Conservation (phyloP, 37 sponge, comb jelly and placozoan genomes). For the Oopsacas minuta region DNA sequence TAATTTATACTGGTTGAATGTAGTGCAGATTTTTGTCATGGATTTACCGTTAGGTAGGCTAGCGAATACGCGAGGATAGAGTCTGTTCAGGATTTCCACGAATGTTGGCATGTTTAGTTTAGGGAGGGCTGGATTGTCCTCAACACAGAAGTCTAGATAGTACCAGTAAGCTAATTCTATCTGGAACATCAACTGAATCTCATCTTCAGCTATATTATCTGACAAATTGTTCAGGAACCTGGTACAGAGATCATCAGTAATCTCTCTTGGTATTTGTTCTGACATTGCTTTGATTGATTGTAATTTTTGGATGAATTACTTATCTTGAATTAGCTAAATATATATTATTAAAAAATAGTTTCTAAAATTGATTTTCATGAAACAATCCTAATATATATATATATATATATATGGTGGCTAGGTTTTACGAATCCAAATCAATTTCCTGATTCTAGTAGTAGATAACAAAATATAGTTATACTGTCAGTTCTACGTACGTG, state of each 20-base stretch:
- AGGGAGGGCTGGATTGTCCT: background rate
- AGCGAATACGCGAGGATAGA: background rate
- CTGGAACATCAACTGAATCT: background rate
- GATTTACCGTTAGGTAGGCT: background rate
- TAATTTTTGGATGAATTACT: background rate
- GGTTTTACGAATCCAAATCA: no score
- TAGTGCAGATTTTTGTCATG: background rate
- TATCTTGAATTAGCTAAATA: no score
- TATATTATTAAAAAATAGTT: background rate
- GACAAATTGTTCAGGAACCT: background rate
- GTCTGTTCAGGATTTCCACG: background rate
- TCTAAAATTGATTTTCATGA: no score
- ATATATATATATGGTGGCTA: no score
- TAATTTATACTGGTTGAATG: background rate
- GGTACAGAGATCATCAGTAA: background rate
- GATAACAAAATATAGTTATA: no score
- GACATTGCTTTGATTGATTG: background rate
- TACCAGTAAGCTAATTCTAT: constrained; percentile 16
- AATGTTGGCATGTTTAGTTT: background rate
- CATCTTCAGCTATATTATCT: background rate
- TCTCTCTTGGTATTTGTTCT: background rate
- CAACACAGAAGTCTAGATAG: background rate
- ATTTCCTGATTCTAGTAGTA: no score
- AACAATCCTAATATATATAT: no score
- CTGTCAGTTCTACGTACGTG: no score